Conservation (phyloP, 2,797 vertebrate species). For the Tolypeutes matacus region DNA sequence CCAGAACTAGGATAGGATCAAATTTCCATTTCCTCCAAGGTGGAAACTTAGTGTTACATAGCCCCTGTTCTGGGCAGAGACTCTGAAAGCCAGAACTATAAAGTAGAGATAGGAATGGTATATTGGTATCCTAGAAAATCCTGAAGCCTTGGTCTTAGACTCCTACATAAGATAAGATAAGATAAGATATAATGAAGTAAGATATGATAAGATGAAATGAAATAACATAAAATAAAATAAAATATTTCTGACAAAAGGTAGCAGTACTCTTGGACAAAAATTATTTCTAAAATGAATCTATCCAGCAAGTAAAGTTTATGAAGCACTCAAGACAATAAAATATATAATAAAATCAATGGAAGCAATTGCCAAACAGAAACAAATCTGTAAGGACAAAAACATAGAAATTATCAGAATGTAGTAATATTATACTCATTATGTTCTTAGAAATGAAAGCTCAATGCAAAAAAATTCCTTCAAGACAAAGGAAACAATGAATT, state of each 20-base stretch:
- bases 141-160: neutral
- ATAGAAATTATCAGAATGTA: neutral
- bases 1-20: neutral
- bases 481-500: neutral
- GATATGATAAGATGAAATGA: neutral
- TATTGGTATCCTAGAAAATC: neutral
- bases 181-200: too few relatives aligned
- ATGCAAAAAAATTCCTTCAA: neutral
- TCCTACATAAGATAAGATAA: neutral
- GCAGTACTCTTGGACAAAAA: neutral
- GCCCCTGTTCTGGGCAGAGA: neutral
- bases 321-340: neutral
- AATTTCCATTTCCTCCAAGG: neutral
- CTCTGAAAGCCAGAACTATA: neutral
- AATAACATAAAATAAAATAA: neutral
- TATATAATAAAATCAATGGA: neutral
- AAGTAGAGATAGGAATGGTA: neutral
- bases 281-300: neutral
- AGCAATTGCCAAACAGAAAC: neutral
- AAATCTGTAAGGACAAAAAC: neutral
- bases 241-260: neutral
- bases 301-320: neutral
- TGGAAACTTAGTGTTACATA: neutral
- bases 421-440: neutral
- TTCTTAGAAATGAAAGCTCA: constrained; percentile 27